These are phyloP conservation scores for Pristis pectinata DNA, from an alignment of 2,797 vertebrate genomes.

Conservation along the genomic window DNA sequence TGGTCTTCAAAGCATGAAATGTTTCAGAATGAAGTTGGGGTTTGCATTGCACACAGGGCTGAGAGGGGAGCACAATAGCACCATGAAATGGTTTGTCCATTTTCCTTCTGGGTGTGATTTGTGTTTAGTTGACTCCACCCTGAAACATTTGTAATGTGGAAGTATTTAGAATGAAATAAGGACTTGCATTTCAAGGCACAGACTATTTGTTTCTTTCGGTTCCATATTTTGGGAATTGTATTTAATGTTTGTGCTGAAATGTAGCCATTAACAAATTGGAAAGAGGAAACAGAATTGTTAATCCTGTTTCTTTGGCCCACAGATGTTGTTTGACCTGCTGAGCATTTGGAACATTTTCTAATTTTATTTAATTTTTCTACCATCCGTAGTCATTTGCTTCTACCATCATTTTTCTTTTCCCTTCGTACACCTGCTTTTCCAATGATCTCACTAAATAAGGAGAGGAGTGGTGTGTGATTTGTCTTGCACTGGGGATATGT, in stretches of 20 bases:
- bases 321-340: too few relatives aligned
- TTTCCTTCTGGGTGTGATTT: background rate
- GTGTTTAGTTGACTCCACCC: background rate
- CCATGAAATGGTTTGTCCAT: background rate
- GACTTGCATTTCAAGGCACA: background rate
- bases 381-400: background rate
- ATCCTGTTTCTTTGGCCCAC: too few relatives aligned
- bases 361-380: too few relatives aligned
- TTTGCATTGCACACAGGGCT: background rate
- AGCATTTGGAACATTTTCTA: too few relatives aligned
- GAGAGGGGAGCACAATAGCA: background rate
- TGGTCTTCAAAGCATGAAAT: too few relatives aligned
- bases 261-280: background rate
- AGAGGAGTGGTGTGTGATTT: background rate
- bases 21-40: too few relatives aligned
- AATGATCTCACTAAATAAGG: background rate
- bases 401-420: background rate
- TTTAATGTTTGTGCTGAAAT: too few relatives aligned
- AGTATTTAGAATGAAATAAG: background rate
- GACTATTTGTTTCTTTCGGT: background rate
- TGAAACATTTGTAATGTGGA: background rate
- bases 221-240: background rate
- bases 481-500: background rate
- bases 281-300: too few relatives aligned
- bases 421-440: background rate